Evolutionary conservation across 23 tunicate genomes (phyloP).

Genomic region (Styela clava): DNA sequence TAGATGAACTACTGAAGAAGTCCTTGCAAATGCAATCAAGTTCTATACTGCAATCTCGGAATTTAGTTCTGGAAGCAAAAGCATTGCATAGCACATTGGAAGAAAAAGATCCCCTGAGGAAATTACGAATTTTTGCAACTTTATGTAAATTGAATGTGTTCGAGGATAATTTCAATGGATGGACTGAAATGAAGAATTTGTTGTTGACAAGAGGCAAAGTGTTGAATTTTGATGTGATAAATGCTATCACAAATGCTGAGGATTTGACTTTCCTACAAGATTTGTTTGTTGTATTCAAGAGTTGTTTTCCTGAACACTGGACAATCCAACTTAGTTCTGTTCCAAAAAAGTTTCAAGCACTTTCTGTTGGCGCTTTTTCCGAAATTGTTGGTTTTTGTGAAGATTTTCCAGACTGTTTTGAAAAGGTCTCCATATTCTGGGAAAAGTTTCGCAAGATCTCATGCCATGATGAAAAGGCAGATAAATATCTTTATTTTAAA

Average conservation of each 20-base stretch:
- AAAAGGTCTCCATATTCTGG: background rate
- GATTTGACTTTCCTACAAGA: background rate
- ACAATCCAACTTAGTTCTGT: background rate
- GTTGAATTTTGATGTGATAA: slow-evolving; percentile 1
- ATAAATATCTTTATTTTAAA: too few species aligned
- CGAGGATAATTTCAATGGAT: too few species aligned
- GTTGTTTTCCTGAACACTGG: background rate
- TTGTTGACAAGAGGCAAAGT: background rate
- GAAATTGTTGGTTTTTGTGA: background rate
- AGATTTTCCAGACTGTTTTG: background rate
- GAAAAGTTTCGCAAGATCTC: background rate
- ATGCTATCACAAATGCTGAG: background rate
- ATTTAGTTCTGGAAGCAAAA: background rate
- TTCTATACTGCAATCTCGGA: slow-evolving; percentile 20
- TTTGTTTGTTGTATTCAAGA: background rate
- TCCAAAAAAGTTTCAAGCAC: background rate
- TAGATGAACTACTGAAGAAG: slow-evolving; percentile 3
- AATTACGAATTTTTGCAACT: background rate
- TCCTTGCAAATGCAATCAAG: slow-evolving; percentile 13
- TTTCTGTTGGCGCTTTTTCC: background rate
- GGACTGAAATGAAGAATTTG: background rate
- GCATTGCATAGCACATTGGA: background rate
- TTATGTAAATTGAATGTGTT: slow-evolving; percentile 2
- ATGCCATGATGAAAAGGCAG: background rate
- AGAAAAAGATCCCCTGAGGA: background rate